Evolutionary conservation across 2,888 invertebrate species (phyloP), one percentile per base, ranked within the genome.

Genomic region (Geophilus truncorum): DNA sequence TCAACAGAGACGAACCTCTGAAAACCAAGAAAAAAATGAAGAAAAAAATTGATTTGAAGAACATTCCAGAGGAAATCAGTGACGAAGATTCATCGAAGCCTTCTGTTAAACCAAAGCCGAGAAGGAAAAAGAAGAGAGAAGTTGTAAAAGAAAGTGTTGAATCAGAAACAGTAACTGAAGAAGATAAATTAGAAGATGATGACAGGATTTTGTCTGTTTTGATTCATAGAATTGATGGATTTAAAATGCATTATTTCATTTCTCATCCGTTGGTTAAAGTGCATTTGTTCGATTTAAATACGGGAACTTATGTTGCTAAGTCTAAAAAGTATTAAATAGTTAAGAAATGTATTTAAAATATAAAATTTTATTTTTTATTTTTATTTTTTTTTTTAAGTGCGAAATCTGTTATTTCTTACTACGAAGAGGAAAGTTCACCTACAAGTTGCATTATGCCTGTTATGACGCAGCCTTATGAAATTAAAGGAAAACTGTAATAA

Each of bases 241-340:
- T 92, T 18, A 88, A 90, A 83, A 86, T 90, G 78, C 90, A 91
- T 86, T 89, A 90, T 81, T 86, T 89, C 77, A 89, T 91, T 23
- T 86, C 89, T 79, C 91, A 92, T 86, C 92, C 92, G 0, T 88
- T 91, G 84, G 90, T 92, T 9, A 89, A 91, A 84, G 88, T 92
- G 25, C 90, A 91, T 83, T 85, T 92, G 7, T 87, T 92, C 32
- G 89, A 91, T 84, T 85, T 86, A n/a, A 85, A 86, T 30, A 90
- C 89, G 0, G 91, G 91, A 18, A 86, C 88, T 82, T 90, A 90
- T 84, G 85, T 91, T 10, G 87, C 86, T 70, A 90, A 87, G 83
- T 88, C 88, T 83, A 86, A 88, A 84, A 86, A 85, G 86, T 87
- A 84, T 9, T 57, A 30, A 75, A 21, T 21, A 28, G 10, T 18